phyloP scores from a whole-genome alignment of 2,113 vertebrate species.

The Oostethus manadensis region DNA sequence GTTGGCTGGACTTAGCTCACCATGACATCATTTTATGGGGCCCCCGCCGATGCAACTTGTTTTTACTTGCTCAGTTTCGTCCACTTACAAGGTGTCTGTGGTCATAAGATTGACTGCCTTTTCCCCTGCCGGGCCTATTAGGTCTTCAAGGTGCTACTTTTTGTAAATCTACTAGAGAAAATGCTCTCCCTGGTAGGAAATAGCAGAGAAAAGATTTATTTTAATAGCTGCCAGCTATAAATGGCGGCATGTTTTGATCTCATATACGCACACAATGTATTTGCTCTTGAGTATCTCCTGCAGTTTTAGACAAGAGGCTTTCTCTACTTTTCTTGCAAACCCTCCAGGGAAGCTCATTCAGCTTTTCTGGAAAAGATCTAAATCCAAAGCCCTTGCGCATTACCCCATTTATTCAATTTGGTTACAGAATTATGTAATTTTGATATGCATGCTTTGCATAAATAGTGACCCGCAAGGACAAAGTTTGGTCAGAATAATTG shows the following conservation, averaged over 20 bases:
- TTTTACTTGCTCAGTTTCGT: slow-evolving; percentile 6
- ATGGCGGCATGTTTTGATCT: slow-evolving; percentile 43
- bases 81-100: slow-evolving; percentile 22
- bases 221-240: slow-evolving; percentile 52
- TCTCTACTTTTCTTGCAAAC: slow-evolving; percentile 14
- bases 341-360: slow-evolving; percentile 14
- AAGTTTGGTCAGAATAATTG: slow-evolving; percentile 13
- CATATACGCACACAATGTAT: slow-evolving; percentile 33
- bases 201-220: slow-evolving; percentile 24
- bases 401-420: slow-evolving; percentile 1
- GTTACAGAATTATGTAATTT: not conserved
- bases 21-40: slow-evolving; percentile 1
- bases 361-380: slow-evolving; percentile 10
- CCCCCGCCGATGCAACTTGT: not conserved
- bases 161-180: slow-evolving; percentile 43
- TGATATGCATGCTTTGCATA: not conserved
- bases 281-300: slow-evolving; percentile 28
- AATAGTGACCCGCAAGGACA: slow-evolving; percentile 13
- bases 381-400: not conserved
- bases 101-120: slow-evolving; percentile 38
- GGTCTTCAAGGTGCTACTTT: slow-evolving; percentile 11
- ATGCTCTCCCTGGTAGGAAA: slow-evolving; percentile 28
- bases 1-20: not conserved
- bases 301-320: slow-evolving; percentile 29
- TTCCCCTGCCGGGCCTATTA: slow-evolving; percentile 39